phyloP scores from a whole-genome alignment of 2,888 invertebrate genomes.

The Eupithecia dodoneata region DNA sequence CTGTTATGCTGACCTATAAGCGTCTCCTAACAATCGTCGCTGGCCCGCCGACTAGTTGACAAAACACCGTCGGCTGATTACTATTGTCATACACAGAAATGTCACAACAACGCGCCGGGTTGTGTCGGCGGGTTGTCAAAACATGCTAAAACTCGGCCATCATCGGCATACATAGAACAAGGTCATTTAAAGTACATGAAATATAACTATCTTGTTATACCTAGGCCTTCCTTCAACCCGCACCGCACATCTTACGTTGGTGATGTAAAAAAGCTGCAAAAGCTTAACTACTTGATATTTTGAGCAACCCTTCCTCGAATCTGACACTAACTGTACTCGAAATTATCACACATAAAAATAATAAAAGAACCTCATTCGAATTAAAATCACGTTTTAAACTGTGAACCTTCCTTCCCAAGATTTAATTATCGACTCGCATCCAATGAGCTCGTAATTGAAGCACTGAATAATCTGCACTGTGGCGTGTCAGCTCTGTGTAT shows the following conservation, averaged over 20 bases:
- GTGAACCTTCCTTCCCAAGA: neutral
- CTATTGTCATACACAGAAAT: neutral
- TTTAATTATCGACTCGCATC: neutral
- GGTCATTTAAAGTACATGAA: too few species aligned
- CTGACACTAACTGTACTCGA: neutral
- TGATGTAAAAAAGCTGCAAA: neutral
- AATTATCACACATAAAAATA: neutral
- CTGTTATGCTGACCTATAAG: neutral
- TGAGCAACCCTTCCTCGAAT: neutral
- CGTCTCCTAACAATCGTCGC: neutral
- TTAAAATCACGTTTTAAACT: neutral
- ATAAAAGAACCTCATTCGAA: neutral
- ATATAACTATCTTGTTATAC: too few species aligned
- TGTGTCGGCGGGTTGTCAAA: neutral
- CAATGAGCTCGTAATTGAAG: neutral
- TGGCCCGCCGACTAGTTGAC: neutral
- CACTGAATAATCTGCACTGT: conserved; percentile 21
- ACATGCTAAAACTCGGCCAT: too few species aligned
- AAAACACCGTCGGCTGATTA: neutral
- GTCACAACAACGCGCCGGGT: neutral
- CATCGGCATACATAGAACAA: too few species aligned
- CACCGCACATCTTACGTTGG: neutral
- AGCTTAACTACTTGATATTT: neutral
- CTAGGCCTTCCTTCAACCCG: neutral
- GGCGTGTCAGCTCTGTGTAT: conserved; percentile 18